Evolutionary conservation across 2,888 invertebrate genomes (phyloP).

Genomic region (Acronicta alni): DNA sequence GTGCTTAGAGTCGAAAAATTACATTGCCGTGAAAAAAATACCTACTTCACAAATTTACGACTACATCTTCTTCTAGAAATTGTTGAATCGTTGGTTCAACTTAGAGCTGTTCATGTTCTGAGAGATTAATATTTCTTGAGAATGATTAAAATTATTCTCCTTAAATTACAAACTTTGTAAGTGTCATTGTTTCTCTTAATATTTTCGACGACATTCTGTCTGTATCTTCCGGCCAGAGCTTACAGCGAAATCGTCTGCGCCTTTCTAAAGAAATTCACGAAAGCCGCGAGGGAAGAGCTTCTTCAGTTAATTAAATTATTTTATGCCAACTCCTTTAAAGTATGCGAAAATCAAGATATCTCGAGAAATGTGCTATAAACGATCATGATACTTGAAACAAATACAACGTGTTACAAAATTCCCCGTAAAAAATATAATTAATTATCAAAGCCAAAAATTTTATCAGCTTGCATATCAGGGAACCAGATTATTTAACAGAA

Average conservation of each 20-base stretch:
- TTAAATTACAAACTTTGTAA: not conserved
- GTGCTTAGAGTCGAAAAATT: not conserved
- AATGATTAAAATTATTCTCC: not conserved
- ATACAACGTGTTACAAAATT: no score
- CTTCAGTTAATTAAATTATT: constrained; percentile 13
- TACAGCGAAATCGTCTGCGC: not conserved
- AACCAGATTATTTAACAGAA: no score
- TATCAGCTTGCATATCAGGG: no score
- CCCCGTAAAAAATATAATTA: no score
- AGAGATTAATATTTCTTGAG: not conserved
- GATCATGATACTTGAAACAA: not conserved
- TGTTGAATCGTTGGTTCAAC: no score
- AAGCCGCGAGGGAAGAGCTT: constrained; percentile 2
- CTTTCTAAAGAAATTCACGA: not conserved
- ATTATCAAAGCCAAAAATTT: no score
- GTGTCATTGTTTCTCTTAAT: not conserved
- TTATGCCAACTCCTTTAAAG: constrained; percentile 1
- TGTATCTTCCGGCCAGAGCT: not conserved
- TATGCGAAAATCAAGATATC: not conserved
- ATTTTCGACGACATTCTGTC: not conserved
- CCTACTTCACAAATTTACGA: no score
- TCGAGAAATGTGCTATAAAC: not conserved
- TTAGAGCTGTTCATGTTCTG: not conserved
- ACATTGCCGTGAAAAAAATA: no score
- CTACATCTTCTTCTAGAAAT: no score